phyloP scores from a whole-genome alignment of 2,113 vertebrate genomes.

The Brachyhypopomus gauderio region DNA sequence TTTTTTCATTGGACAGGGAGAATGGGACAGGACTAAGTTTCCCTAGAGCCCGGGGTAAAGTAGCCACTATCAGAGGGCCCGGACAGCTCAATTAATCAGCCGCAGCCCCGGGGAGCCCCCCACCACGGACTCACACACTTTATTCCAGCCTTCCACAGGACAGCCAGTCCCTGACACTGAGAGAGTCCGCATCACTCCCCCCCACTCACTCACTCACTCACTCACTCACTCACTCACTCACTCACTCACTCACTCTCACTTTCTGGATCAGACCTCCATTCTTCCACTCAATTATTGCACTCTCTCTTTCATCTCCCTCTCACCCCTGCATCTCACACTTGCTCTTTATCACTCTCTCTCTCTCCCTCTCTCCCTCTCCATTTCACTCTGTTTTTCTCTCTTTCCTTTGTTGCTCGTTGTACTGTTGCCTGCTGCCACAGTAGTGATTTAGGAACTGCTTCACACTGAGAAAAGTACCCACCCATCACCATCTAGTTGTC shows the following conservation, averaged over 20 bases:
- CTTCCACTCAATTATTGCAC: conserved; percentile 8
- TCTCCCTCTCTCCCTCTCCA: neutral
- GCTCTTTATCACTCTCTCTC: neutral
- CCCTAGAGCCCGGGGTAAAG: conserved; percentile 73
- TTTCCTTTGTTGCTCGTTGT: neutral
- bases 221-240: neutral
- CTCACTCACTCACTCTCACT: neutral
- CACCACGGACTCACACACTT: conserved; percentile 71
- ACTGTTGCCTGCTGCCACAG: neutral
- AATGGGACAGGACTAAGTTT: conserved; percentile 66
- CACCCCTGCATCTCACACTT: neutral
- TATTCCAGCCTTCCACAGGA: conserved; percentile 65
- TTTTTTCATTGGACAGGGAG: conserved; percentile 40
- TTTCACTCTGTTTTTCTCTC: neutral
- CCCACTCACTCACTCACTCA: conserved; percentile 13
- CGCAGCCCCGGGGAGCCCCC: conserved; percentile 64
- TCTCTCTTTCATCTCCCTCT: neutral
- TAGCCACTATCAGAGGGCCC: conserved; percentile 70
- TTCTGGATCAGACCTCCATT: neutral
- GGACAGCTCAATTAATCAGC: conserved; percentile 78
- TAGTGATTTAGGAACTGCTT: neutral
- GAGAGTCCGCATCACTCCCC: neutral
- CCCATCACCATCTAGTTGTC: conserved; percentile 6
- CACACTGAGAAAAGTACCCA: neutral
- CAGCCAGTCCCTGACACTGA: conserved; percentile 58